Evolutionary conservation across 2,113 vertebrate genomes (phyloP), one percentile per base, ranked within the genome.

Genomic region (Channa maculata): DNA sequence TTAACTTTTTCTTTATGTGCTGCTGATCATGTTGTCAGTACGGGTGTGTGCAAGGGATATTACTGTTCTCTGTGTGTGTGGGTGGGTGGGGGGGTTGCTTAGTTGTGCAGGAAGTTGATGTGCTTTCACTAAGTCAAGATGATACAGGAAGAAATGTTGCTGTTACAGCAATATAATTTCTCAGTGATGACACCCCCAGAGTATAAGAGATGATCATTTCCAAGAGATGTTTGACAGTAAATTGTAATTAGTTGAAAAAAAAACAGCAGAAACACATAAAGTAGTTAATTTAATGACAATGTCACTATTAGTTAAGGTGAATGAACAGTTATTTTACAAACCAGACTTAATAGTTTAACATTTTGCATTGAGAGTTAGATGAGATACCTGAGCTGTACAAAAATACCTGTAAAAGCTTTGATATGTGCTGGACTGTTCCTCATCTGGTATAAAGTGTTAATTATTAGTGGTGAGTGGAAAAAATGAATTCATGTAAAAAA

Each of bases 81-180:
- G 15, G 60, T 59, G 24, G 24, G 24, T 24, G 24, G 24, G 24
- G 24, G 24, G 24, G 24, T 24, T 24, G 24, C 24, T 24, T 24
- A 24, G 24, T 33, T 79, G 51, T 52, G 37, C 76, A 69, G 54
- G 65, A 86, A 74, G 55, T 61, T 75, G 49, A 65, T 7, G 46
- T 24, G 33, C 45, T 71, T 55, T 64, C 60, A 53, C 24, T 46
- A 69, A 73, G 49, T 61, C 45, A 58, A 68, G 33, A 52, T 10
- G 5, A 51, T 71, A 46, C 77, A 77, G 53, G 57, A 79, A 74
- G 24, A 61, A 44, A 45, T 53, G n/a, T 45, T 43, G 15, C 24
- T 24, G 24, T 24, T 24, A 24, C 24, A 24, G 24, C 24, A 24
- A 3, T 11, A 36, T 24, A 2, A 48, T 64, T 55, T 71, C n/a